These are phyloP conservation scores for Neopelma chrysocephalum DNA, from an alignment of 2,797 vertebrate genomes.

Conservation along the genomic window DNA sequence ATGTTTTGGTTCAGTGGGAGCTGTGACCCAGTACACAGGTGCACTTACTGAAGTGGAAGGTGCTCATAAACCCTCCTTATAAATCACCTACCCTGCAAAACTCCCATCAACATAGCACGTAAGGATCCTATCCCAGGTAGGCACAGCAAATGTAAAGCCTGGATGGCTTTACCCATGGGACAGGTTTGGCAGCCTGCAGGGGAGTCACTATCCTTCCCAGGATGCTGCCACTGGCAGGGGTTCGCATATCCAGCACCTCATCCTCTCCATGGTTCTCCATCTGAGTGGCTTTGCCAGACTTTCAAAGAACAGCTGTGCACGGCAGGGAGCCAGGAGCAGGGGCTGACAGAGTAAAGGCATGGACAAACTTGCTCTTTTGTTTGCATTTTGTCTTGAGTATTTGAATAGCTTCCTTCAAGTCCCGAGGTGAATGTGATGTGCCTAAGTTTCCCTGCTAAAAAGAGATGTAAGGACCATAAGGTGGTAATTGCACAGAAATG, in stretches of 20 bases:
- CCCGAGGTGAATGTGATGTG: neutral
- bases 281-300: neutral
- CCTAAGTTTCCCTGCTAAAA: neutral
- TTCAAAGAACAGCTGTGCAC: neutral
- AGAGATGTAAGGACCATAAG: neutral
- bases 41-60: neutral
- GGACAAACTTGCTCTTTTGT: neutral
- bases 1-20: neutral
- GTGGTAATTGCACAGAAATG: neutral
- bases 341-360: neutral
- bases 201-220: neutral
- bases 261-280: neutral
- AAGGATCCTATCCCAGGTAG: neutral
- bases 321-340: fast-evolving
- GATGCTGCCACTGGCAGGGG: fast-evolving
- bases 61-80: neutral
- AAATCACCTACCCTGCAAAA: neutral
- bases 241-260: neutral
- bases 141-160: neutral
- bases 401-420: neutral
- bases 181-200: neutral
- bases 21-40: neutral
- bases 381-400: neutral
- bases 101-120: neutral
- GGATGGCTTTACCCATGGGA: neutral